These are phyloP conservation scores for Mastigias papua DNA, from an alignment of 30 jellyfish, hydroid and myxozoan species.

Conservation along the genomic window DNA sequence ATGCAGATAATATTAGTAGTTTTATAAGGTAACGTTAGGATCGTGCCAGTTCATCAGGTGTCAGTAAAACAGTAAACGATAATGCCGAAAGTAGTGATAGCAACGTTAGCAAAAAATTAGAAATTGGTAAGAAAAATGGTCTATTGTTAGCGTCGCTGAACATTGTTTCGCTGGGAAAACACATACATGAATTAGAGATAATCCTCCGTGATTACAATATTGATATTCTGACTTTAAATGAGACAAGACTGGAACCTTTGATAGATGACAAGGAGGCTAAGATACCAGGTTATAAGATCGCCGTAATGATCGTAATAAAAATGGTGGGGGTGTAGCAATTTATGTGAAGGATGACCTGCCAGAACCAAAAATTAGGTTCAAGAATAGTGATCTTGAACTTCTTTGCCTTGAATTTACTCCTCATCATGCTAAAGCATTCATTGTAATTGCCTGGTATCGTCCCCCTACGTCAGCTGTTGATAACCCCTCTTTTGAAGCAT, in stretches of 20 bases:
- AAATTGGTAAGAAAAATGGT: no score
- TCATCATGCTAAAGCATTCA: background rate
- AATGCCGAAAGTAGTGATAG: background rate
- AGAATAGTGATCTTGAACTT: constrained; percentile 3
- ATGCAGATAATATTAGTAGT: background rate
- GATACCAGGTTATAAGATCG: background rate
- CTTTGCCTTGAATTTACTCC: constrained; percentile 10
- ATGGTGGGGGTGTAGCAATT: constrained; percentile 6
- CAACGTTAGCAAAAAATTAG: background rate
- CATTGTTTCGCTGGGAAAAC: constrained; percentile 8
- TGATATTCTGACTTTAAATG: constrained; percentile 1
- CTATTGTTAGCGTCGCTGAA: no score
- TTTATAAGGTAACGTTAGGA: background rate
- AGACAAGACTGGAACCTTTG: background rate
- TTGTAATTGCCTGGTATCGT: background rate
- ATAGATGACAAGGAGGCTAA: background rate
- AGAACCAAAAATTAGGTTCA: background rate
- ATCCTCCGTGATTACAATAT: constrained; percentile 3
- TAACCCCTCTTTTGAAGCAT: background rate
- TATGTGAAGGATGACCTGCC: constrained; percentile 16
- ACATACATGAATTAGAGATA: constrained; percentile 1
- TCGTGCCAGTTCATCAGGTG: background rate
- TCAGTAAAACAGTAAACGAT: background rate
- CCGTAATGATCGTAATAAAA: background rate
- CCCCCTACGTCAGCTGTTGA: constrained; percentile 13